Evolutionary conservation across 2,113 vertebrate species (phyloP), one percentile per base, ranked within the genome.

Genomic region (Paracanthobrama guichenoti): DNA sequence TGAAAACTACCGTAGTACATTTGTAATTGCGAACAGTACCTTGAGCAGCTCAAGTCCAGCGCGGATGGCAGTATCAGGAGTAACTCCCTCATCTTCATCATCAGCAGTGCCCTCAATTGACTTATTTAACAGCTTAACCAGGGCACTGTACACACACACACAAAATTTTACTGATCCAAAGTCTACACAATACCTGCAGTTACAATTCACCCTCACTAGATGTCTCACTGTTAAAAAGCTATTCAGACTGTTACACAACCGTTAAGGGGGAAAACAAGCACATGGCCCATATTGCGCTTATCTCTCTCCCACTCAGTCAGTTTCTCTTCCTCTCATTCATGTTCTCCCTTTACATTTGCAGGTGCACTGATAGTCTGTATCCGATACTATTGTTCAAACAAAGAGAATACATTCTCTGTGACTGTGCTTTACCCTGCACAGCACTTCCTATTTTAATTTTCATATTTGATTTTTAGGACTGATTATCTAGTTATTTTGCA

Each of bases 61-160:
- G 86, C 98, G 96, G 91, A 99, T 99, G 89, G 98, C 98, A 79
- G 97, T 96, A 91, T 99, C 98, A 83, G 97, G 97, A 90, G 97
- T 98, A 86, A 99, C 97, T 85, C 98, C 98, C 90, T 99, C 98
- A 88, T 99, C 98, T 83, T 99, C 98, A 86, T 99, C 98, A 90
- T 99, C 98, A 84, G 96, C 97, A 84, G 98, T 98, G 79, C 98
- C 98, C 83, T 99, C 98, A 91, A 98, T 97, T 5, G 98, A 99
- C 91, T 99, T 99, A 92, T 99, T 99, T 92, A 99, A 96, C 90
- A 99, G 92, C 90, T 99, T 99, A 87, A 99, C 97, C 91, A 99
- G 94, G 90, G 98, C 96, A 93, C 98, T 99, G 84, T 60, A 81
- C 62, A 84, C 0, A 79, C 42, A 81, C 0, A 81, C 64, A 86